Evolutionary conservation across 30 jellyfish, hydroid and myxozoan species (phyloP).

Genomic region (Pelagia noctiluca): DNA sequence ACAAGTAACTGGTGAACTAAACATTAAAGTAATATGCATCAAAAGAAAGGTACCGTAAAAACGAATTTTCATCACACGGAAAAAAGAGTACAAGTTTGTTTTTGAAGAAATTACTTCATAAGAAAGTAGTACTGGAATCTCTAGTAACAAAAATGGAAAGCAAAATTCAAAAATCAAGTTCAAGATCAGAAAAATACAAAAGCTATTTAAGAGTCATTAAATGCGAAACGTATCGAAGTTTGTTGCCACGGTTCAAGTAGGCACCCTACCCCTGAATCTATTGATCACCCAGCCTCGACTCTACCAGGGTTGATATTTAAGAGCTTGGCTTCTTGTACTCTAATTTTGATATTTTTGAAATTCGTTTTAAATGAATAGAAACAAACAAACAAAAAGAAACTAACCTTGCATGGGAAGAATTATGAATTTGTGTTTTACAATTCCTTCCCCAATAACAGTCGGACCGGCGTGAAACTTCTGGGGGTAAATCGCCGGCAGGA

Average conservation of each 20-base stretch:
- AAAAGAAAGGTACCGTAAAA: no score
- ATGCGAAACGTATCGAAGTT: not conserved
- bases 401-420: conserved; percentile 79
- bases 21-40: no score
- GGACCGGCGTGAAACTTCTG: conserved; percentile 46
- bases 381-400: not conserved
- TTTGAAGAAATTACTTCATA: no score
- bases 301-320: not conserved
- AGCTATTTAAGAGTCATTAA: not conserved
- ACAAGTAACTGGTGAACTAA: not conserved
- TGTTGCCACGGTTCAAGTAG: not conserved
- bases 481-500: conserved; percentile 67
- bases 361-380: not conserved
- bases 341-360: not conserved
- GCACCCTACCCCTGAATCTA: not conserved
- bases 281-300: not conserved
- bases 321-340: no score
- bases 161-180: no score
- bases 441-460: conserved; percentile 87
- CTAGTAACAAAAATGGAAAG: no score
- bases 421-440: conserved; percentile 81
- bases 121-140: no score
- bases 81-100: no score
- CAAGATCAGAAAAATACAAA: no score
- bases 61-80: no score